Evolutionary conservation across 1,140 invertebrate species (phyloP), one percentile per base, ranked within the genome.

Genomic region (Leguminivora glycinivorella): DNA sequence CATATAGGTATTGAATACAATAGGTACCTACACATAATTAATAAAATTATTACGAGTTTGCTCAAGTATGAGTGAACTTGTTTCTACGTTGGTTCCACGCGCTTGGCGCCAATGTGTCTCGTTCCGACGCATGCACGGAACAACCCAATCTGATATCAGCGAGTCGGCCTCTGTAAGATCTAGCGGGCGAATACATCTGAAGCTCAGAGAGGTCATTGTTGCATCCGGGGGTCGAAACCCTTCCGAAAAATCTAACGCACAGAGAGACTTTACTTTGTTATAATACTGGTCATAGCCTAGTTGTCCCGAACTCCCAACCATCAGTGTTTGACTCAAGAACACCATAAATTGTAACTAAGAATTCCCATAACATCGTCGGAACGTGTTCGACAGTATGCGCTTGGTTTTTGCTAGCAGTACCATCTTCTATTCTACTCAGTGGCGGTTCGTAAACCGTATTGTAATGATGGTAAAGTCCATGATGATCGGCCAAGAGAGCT

Each of bases 311-410:
- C n/a, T 24, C n/a, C n/a, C 14, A 0, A 17, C 14, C n/a, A 43
- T 17, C 14, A 17, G 40, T 2, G n/a, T 43, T 43, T 43, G 9
- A 43, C 40, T 43, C 14, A 43, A 17, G 40, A 43, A 52, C 19
- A 22, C 43, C 43, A 52, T 52, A 52, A 52, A 52, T 22, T 22
- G 47, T 52, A 19, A 22, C 47, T 52, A 52, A n/a, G 47, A 52
- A 52, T 52, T 52, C 47, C 47, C 47, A 52, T 52, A 52, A 52
- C 47, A 52, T 52, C 14, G 47, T 10, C 9, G 7, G 17, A 52
- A 52, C 47, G 47, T 52, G 47, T 52, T 52, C 1, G 17, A 9
- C 17, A 22, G 47, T 52, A n/a, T n/a, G 19, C n/a, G 17, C 19
- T 22, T 22, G 6, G 47, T 52, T 52, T 52, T 22, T 52, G 17